A percentile compares a stretch with the other conserved stretches of the same genome.
Conservation (phyloP, 2,888 invertebrate genomes). For the Lumbricus terrestris region DNA sequence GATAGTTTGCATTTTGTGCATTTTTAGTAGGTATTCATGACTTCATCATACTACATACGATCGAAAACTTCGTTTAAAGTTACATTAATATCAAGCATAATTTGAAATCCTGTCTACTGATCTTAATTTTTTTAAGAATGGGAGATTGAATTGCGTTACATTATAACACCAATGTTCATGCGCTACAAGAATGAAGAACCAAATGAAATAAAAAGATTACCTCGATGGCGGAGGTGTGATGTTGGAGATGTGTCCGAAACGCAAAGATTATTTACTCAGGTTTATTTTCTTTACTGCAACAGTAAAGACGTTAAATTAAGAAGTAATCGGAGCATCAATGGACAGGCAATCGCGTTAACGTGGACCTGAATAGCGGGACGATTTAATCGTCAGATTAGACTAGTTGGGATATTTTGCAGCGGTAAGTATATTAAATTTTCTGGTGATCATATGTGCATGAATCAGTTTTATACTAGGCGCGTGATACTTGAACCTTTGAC, state of each 20-base stretch:
- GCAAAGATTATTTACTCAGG: background rate
- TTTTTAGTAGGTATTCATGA: background rate
- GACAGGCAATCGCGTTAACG: background rate
- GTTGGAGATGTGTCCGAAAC: background rate
- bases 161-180: background rate
- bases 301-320: background rate
- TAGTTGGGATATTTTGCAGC: background rate
- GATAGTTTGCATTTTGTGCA: no score
- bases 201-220: background rate
- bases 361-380: background rate
- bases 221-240: background rate
- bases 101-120: background rate
- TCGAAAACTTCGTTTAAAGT: background rate
- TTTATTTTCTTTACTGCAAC: background rate
- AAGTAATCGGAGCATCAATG: background rate
- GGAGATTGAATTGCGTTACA: background rate
- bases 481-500: background rate
- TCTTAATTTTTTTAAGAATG: background rate
- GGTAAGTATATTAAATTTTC: background rate
- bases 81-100: background rate
- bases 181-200: background rate
- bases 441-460: slow-evolving; percentile 3
- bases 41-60: background rate
- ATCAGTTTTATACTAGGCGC: background rate
- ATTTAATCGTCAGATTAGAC: background rate